Evolutionary conservation across 2,888 invertebrate species (phyloP), one percentile per base, ranked within the genome.

Genomic region (Deilephila porcellus): DNA sequence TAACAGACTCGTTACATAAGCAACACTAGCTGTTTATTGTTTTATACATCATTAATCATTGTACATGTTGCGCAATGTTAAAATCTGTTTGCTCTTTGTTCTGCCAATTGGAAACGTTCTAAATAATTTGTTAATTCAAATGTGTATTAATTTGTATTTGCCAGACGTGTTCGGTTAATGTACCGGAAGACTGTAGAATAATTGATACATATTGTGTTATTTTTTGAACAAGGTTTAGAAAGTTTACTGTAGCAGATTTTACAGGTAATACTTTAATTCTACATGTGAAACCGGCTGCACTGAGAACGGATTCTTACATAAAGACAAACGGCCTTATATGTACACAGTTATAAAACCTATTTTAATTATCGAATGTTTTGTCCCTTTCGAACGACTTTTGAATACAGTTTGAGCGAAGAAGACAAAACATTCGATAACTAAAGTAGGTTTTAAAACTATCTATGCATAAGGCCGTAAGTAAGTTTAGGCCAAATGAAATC

Each of bases 31-130:
- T 52, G 52, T 20, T 52, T 25, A 25, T 64, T 64, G 64, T 67
- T 63, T 67, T 45, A 67, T 67, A 52, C 20, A 67, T 52, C 25
- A 67, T 67, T 67, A 52, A 67, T 67, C 25, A 52, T 67, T 67
- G 52, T 25, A 34, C 6, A 45, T 25, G 52, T 67, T 45, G 67
- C 52, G 67, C 52, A 67, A 67, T 32, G 62, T 62, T 45, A 20
- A 64, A 64, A 64, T 67, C 67, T 67, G 45, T 52, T 45, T 52
- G 45, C 20, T 67, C 64, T 45, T 45, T 45, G 45, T 67, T 67
- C 67, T 67, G 52, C 8, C 25, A 25, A 67, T 67, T 67, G 52
- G 67, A 45, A 67, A 25, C 52, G 67, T 14, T 67, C 45, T 52
- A 67, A 67, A 52, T 67, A 67, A 67, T 67, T 52, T 45, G 52